phyloP scores from a whole-genome alignment of 1,140 invertebrate genomes.

The Sitobion miscanthi region DNA sequence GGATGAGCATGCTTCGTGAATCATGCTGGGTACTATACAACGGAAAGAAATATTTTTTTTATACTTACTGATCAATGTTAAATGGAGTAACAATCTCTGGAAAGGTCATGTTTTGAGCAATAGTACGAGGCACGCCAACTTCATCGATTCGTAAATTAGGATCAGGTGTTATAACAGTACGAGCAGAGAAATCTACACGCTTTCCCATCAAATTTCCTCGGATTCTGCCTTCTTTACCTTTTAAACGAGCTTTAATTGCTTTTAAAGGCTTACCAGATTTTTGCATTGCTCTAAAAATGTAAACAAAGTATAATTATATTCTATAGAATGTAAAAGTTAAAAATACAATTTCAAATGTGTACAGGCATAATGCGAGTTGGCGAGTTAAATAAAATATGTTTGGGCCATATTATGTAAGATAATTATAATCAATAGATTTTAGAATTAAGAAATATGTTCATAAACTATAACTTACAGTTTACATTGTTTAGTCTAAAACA shows the following conservation, averaged over 20 bases:
- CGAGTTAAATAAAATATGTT: background rate
- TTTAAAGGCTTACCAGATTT: conserved; percentile 99
- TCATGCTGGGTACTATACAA: background rate
- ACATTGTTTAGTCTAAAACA: background rate
- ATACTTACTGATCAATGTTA: conserved; percentile 87
- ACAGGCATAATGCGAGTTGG: too few species aligned
- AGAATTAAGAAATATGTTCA: background rate
- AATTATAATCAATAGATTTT: background rate
- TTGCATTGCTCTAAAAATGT: conserved; percentile 83
- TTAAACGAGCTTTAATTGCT: conserved; percentile 90
- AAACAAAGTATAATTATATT: conserved; percentile 46
- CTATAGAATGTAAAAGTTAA: background rate
- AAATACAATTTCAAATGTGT: too few species aligned
- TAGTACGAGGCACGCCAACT: conserved; percentile 96
- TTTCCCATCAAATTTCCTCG: conserved; percentile 99
- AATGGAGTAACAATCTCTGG: conserved; percentile 99
- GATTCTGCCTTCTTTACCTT: conserved; percentile 97
- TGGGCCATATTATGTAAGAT: background rate
- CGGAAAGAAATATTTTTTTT: background rate
- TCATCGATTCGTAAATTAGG: conserved; percentile 98
- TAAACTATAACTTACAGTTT: background rate
- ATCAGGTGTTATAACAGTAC: conserved; percentile 99
- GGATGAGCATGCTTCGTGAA: background rate
- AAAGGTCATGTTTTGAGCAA: conserved; percentile 99
- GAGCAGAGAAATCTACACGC: conserved; percentile 98